phyloP scores from a whole-genome alignment of 2,888 invertebrate genomes.

The Cyrtodaria siliqua region DNA sequence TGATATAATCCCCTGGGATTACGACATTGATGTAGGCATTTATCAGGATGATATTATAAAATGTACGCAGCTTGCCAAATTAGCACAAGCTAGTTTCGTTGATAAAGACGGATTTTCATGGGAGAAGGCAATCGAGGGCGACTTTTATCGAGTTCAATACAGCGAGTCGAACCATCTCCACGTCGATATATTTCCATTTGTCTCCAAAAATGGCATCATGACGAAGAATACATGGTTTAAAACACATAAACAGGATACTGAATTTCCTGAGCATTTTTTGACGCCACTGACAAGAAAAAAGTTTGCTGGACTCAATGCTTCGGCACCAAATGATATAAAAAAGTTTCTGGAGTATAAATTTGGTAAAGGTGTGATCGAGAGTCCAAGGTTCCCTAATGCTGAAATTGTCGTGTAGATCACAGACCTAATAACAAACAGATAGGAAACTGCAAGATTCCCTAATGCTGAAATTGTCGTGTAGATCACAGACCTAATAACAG shows the following conservation, averaged over 20 bases:
- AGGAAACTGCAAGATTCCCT: too few species aligned
- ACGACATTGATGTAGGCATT: slow-evolving; percentile 94
- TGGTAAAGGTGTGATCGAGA: slow-evolving; percentile 89
- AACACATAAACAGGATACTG: slow-evolving; percentile 91
- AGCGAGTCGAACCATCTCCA: slow-evolving; percentile 92
- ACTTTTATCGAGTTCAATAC: slow-evolving; percentile 95
- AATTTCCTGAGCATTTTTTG: slow-evolving; percentile 95
- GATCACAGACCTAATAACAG: too few species aligned
- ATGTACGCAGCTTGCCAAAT: slow-evolving; percentile 87
- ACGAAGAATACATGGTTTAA: slow-evolving; percentile 94
- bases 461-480: too few species aligned
- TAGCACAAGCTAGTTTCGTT: slow-evolving; percentile 87
- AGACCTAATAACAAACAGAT: too few species aligned
- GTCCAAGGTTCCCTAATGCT: slow-evolving; percentile 88
- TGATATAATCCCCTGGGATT: slow-evolving; percentile 94
- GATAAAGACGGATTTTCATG: slow-evolving; percentile 95
- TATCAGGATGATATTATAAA: slow-evolving; percentile 88
- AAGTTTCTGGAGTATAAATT: slow-evolving; percentile 94
- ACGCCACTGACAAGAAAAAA: slow-evolving; percentile 95
- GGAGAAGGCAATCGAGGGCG: slow-evolving; percentile 91
- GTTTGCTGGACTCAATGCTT: slow-evolving; percentile 93
- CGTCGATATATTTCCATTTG: slow-evolving; percentile 94
- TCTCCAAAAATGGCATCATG: slow-evolving; percentile 93
- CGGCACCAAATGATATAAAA: slow-evolving; percentile 95
- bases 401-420: slow-evolving; percentile 28